Base-by-base conservation (phyloP, 2,888 invertebrate genomes). In the Charanyca ferruginea region DNA sequence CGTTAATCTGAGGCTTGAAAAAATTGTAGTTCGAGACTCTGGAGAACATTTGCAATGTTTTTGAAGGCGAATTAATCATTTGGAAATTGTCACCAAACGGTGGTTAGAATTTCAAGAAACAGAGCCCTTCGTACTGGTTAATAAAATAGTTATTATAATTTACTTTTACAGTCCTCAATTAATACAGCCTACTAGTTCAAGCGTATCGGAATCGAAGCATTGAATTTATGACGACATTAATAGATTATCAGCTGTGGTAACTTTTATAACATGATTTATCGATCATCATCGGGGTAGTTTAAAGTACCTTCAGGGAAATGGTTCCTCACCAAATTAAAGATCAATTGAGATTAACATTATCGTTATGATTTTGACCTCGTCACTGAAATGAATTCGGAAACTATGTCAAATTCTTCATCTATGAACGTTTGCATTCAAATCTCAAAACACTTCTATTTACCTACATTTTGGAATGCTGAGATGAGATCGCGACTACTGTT, bases 1-100 rank as follows among this genome's bases (percentile, higher is more conserved):
- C 13, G 42, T 45, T 61, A 58, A 62, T 47, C 18, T 25, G 42
- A 23, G 16, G 28, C 22, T 53, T 25, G 6, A 41, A 68, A 57
- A 28, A 54, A 45, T n/a, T 32, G 42, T 41, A 13, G n/a, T 6
- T 47, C 35, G 0, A 52, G 11, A 48, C 11, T 11, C 23, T 20
- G 32, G 16, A 38, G 32, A 2, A 3, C 9, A 3, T 32, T 32
- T 32, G 32, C 2, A 38, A 16, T 42, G 4, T 47, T 49, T 44
- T 25, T 25, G 1, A 9, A 51, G 25, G 13, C 5, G 11, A 32
- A 42, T 64, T 13, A 25, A 35, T 1, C 6, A 25, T 6, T 6
- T 25, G 6, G 6, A 6, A 25, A 3, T 25, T 2, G 25, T 25
- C 25, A 25, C 25, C n/a, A n/a, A n/a, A n/a, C n/a, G n/a, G 16